phyloP scores from a whole-genome alignment of 2,113 vertebrate genomes.

The Cheirogaleus medius region DNA sequence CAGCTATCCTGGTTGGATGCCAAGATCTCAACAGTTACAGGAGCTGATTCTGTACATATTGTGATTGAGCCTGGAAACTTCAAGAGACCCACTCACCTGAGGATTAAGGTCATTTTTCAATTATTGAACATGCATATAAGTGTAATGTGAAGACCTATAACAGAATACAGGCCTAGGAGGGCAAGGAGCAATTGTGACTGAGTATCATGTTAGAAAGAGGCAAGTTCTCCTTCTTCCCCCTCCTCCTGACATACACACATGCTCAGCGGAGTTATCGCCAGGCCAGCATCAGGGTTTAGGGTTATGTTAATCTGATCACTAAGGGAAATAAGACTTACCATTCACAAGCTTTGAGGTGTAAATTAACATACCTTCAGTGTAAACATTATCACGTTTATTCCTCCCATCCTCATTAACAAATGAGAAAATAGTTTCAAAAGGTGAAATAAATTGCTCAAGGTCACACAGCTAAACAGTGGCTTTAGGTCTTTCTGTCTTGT shows the following conservation, averaged over 20 bases:
- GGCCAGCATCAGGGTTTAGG: not conserved
- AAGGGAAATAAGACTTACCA: not conserved
- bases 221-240: not conserved
- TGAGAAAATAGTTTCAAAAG: not conserved
- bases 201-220: not conserved
- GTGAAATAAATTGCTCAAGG: not conserved
- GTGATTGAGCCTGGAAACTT: not conserved
- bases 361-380: not conserved
- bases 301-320: not conserved
- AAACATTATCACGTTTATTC: not conserved
- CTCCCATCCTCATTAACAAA: not conserved
- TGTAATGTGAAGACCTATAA: not conserved
- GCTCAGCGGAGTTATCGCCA: not conserved
- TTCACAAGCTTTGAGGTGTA: not conserved
- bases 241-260: not conserved
- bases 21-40: not conserved
- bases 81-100: not conserved
- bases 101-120: not conserved
- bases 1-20: not conserved
- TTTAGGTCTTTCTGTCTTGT: not conserved
- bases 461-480: not conserved
- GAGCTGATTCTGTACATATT: not conserved
- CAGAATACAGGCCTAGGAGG: not conserved
- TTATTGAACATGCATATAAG: not conserved
- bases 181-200: fast-evolving